Conservation (phyloP, 2,888 invertebrate genomes). For the Thymelicus acteon region DNA sequence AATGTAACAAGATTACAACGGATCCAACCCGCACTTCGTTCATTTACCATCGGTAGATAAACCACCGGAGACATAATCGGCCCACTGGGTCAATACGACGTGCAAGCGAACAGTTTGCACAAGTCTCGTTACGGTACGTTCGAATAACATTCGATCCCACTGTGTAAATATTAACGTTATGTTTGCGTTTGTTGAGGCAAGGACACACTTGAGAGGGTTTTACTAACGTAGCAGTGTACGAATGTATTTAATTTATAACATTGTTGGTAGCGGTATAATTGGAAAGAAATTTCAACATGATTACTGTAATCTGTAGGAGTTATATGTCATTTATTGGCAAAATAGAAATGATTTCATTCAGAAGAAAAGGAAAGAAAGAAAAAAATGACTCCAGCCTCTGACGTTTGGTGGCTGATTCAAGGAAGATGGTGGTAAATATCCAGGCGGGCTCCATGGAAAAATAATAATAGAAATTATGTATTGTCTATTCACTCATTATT, state of each 20-base stretch:
- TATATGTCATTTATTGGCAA: too few species aligned
- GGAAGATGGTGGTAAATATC: too few species aligned
- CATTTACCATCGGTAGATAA: not conserved
- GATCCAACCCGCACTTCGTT: not conserved
- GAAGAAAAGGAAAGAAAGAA: too few species aligned
- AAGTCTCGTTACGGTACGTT: constrained; percentile 23
- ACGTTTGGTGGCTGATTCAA: too few species aligned
- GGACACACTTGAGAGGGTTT: constrained; percentile 9
- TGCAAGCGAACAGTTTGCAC: constrained; percentile 30
- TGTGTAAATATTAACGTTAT: constrained; percentile 18
- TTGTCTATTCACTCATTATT: too few species aligned
- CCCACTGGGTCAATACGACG: constrained; percentile 39
- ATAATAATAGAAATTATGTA: too few species aligned
- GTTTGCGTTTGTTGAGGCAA: constrained; percentile 13
- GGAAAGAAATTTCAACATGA: not conserved
- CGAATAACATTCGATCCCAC: constrained; percentile 32
- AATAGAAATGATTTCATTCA: too few species aligned
- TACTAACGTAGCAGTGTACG: not conserved
- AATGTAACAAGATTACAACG: not conserved
- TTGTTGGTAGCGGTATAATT: not conserved
- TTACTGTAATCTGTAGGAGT: too few species aligned
- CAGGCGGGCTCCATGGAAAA: too few species aligned
- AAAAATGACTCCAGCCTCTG: too few species aligned
- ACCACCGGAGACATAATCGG: constrained; percentile 20
- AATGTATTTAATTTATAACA: too few species aligned